Evolutionary conservation across 2,113 vertebrate genomes (phyloP), one percentile per base, ranked within the genome.

Genomic region (Lanius ludovicianus): DNA sequence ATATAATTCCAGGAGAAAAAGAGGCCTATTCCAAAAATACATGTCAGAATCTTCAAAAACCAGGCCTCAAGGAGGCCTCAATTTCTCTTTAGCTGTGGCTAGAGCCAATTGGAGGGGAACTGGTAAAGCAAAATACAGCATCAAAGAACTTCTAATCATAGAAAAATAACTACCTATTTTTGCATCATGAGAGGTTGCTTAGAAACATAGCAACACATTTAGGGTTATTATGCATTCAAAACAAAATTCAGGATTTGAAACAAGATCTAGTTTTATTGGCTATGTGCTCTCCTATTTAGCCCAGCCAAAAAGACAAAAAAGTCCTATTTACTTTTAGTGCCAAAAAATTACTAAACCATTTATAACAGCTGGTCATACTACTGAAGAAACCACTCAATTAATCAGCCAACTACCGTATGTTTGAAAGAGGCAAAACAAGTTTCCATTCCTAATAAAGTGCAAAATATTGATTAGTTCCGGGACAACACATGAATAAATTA

Each of bases 351-450:
- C 85, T 80, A 60, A 90, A 75, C 63, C 55, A 78, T 92, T 96
- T 89, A 49, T 89, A 93, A 79, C 93, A 94, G 87, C 86, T 93
- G 91, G 65, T 94, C 93, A 93, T 60, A 94, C 89, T 89, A 91
- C 84, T 95, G 93, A 94, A 71, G 73, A 96, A 95, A 90, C 39
- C 79, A 91, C 89, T 90, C 87, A 89, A 88, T 96, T 96, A 94
- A 94, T 95, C 96, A 97, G 47, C 55, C 81, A 96, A 96, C 95
- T 97, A 95, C 97, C 0, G 69, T 96, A 91, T 85, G 91, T 94
- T 94, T 96, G 88, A 92, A 96, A 94, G 84, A 95, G 88, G 93
- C 69, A 93, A 62, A 1, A 0, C 46, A 65, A 82, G 39, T 83
- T 83, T 87, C 96, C 78, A 85, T 87, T 82, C 80, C 63, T 85